phyloP scores from a whole-genome alignment of 92 coral and sea anemone genomes.

The Pocillopora meandrina region DNA sequence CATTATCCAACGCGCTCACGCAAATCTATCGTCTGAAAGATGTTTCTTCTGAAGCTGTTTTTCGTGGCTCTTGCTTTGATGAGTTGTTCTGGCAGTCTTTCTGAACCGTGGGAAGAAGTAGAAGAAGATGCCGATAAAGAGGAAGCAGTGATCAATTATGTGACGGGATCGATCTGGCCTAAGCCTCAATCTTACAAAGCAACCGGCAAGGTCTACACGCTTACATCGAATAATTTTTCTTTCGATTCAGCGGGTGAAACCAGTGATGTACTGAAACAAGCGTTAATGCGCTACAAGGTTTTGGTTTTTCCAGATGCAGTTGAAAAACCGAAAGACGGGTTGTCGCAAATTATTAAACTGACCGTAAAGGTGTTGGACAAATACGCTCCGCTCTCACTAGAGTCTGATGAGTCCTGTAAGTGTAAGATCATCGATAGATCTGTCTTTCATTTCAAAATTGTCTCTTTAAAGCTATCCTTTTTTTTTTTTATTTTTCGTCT shows the following conservation, averaged over 20 bases:
- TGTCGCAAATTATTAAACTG: constrained; percentile 57
- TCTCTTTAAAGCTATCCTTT: no score
- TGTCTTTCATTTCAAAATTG: no score
- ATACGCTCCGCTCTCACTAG: constrained; percentile 57
- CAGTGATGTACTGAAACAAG: constrained; percentile 84
- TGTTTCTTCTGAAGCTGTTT: constrained; percentile 5
- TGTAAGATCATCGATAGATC: background rate
- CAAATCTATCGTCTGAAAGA: background rate
- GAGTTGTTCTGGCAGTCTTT: constrained; percentile 14
- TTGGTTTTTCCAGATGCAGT: constrained; percentile 75
- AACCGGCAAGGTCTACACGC: constrained; percentile 58
- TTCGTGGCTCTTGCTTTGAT: background rate
- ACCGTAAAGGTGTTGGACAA: constrained; percentile 65
- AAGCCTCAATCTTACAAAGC: constrained; percentile 81
- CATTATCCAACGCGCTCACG: background rate
- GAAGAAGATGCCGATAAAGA: background rate
- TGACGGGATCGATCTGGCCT: constrained; percentile 93
- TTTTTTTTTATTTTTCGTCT: no score
- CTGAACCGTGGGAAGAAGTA: constrained; percentile 23
- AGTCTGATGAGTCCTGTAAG: constrained; percentile 90
- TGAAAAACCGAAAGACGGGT: constrained; percentile 9
- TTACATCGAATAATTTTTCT: constrained; percentile 56
- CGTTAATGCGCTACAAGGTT: constrained; percentile 70
- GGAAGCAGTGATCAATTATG: constrained; percentile 63
- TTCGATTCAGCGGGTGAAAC: constrained; percentile 71